Evolutionary conservation across 1,140 invertebrate species (phyloP).

Genomic region (Solenopsis fugax): DNA sequence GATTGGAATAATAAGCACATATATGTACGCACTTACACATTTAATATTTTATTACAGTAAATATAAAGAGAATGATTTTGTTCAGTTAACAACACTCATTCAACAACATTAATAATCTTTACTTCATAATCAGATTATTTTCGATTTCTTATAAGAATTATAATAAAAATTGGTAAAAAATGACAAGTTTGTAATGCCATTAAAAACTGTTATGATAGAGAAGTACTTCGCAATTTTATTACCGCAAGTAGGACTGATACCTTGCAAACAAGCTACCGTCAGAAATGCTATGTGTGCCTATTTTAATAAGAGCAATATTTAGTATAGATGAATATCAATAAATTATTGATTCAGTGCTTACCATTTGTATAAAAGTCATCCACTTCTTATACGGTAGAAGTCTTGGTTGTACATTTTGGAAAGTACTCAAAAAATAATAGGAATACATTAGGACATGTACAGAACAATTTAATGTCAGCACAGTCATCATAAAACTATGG

Average conservation of each 20-base stretch:
- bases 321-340: neutral
- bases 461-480: conserved; percentile 75
- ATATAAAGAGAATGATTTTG: neutral
- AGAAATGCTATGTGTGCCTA: conserved; percentile 90
- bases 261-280: conserved; percentile 87
- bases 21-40: neutral
- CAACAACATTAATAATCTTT: neutral
- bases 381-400: conserved; percentile 71
- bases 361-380: conserved; percentile 78
- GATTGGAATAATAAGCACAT: neutral
- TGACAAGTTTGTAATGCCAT: conserved; percentile 35
- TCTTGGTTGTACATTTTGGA: conserved; percentile 74
- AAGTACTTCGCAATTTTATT: neutral
- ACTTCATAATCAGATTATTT: conserved; percentile 1
- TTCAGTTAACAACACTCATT: neutral
- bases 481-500: conserved; percentile 72
- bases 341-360: conserved; percentile 51
- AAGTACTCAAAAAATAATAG: conserved; percentile 81
- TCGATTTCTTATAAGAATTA: conserved; percentile 62
- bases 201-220: neutral
- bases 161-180: conserved; percentile 72
- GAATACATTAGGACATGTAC: conserved; percentile 83
- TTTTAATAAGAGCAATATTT: conserved; percentile 47
- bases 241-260: conserved; percentile 50
- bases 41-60: neutral